phyloP scores from a whole-genome alignment of 30 jellyfish, hydroid and myxozoan genomes.

The Hydractinia echinata region DNA sequence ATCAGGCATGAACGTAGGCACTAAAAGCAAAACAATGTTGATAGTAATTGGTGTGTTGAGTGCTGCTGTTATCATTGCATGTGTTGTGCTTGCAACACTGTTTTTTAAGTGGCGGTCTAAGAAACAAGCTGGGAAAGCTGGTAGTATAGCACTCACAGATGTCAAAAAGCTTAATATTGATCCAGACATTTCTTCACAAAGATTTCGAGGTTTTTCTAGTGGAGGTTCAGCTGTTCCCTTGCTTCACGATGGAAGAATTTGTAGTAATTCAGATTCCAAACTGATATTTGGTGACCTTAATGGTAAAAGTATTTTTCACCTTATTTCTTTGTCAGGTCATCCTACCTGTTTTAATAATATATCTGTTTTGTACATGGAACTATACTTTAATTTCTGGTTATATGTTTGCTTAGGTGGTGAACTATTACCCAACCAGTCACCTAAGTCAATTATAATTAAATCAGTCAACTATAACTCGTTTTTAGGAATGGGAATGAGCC shows the following conservation, averaged over 20 bases:
- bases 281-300: conserved; percentile 32
- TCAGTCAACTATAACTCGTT: too few species aligned
- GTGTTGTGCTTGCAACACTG: background rate
- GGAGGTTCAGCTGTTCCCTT: conserved; percentile 29
- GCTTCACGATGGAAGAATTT: conserved; percentile 20
- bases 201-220: conserved; percentile 29
- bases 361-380: too few species aligned
- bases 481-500: too few species aligned
- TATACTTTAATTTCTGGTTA: too few species aligned
- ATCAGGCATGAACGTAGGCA: too few species aligned
- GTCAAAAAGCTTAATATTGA: conserved; percentile 14
- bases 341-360: too few species aligned
- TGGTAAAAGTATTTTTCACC: background rate
- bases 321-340: too few species aligned
- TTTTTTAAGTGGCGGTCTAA: conserved; percentile 7
- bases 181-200: background rate
- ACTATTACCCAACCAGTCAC: too few species aligned
- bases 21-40: conserved; percentile 1
- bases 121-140: background rate
- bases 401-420: too few species aligned
- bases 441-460: too few species aligned
- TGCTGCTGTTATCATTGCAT: background rate
- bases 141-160: background rate
- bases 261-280: conserved; percentile 31
- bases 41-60: conserved; percentile 13